Percentiles rank a stretch among this genome's conserved stretches.
These are phyloP conservation scores for Pachymerium ferrugineum DNA, from an alignment of 2,888 invertebrate genomes.

Conservation along the genomic window DNA sequence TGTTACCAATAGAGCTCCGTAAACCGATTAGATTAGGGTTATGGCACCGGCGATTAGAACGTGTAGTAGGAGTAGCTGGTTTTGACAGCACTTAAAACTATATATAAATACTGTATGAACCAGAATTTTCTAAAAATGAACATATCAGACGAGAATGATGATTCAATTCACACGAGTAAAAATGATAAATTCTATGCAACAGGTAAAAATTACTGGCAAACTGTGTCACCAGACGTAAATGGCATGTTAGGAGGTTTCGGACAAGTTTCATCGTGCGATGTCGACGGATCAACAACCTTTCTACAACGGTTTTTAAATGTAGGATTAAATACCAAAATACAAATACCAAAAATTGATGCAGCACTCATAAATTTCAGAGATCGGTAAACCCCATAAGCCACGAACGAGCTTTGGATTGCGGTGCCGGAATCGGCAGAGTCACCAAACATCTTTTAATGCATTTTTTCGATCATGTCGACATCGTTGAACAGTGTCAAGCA, in stretches of 20 bases:
- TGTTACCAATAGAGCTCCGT: too few relatives aligned
- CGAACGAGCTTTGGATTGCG: conserved; percentile 80
- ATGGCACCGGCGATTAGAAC: too few relatives aligned
- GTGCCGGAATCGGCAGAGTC: conserved; percentile 93
- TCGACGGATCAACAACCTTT: neutral
- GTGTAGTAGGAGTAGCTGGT: too few relatives aligned
- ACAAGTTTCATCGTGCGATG: conserved; percentile 7
- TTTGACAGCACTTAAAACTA: too few relatives aligned
- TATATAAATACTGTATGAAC: too few relatives aligned
- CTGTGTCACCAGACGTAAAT: neutral
- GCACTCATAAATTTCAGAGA: too few relatives aligned
- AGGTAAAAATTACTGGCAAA: conserved; percentile 23
- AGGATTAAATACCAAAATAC: too few relatives aligned
- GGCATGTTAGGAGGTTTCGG: conserved; percentile 29
- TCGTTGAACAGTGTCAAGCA: conserved; percentile 81
- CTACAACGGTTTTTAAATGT: neutral
- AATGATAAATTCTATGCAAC: conserved; percentile 2
- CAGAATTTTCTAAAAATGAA: too few relatives aligned
- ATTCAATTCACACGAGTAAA: too few relatives aligned
- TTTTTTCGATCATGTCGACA: conserved; percentile 74
- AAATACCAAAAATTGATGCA: too few relatives aligned
- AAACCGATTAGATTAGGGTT: too few relatives aligned
- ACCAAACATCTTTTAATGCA: conserved; percentile 75
- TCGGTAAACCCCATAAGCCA: conserved; percentile 45
- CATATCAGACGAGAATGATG: too few relatives aligned